These are phyloP conservation scores for Montipora cactus DNA, from an alignment of 64 coral and sea anemone genomes.

Conservation along the genomic window DNA sequence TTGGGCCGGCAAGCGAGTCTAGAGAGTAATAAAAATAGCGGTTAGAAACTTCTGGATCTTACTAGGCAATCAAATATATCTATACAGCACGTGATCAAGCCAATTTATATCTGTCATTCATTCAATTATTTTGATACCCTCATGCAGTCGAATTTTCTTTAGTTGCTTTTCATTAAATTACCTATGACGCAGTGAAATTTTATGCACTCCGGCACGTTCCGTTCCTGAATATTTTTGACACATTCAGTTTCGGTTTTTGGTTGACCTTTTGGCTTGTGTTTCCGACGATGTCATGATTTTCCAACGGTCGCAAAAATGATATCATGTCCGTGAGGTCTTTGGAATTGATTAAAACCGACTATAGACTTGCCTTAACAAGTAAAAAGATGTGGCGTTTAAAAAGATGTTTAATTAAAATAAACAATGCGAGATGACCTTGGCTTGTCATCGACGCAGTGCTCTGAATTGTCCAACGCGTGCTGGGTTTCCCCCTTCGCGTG, in stretches of 20 bases:
- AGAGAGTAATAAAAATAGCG: too few relatives aligned
- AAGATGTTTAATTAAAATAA: not conserved
- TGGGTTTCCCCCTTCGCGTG: not conserved
- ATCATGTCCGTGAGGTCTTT: not conserved
- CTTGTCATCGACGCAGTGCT: not conserved
- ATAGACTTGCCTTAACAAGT: not conserved
- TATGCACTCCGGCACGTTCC: not conserved
- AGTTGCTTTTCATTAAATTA: not conserved
- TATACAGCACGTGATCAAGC: not conserved
- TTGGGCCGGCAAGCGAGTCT: too few relatives aligned
- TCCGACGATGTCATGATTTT: not conserved
- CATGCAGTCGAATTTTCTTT: not conserved
- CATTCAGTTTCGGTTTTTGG: too few relatives aligned
- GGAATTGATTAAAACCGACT: not conserved
- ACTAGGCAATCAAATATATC: too few relatives aligned
- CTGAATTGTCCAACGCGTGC: not conserved
- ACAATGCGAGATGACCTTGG: conserved; percentile 14
- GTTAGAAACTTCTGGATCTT: too few relatives aligned
- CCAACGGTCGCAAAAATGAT: not conserved
- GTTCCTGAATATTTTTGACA: not conserved
- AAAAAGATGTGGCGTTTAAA: not conserved
- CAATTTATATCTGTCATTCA: too few relatives aligned
- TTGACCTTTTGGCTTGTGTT: not conserved
- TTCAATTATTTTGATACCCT: too few relatives aligned
- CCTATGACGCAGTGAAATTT: not conserved